These are phyloP conservation scores for Oceanodroma tethys DNA, from an alignment of 2,113 vertebrate genomes.

Conservation along the genomic window DNA sequence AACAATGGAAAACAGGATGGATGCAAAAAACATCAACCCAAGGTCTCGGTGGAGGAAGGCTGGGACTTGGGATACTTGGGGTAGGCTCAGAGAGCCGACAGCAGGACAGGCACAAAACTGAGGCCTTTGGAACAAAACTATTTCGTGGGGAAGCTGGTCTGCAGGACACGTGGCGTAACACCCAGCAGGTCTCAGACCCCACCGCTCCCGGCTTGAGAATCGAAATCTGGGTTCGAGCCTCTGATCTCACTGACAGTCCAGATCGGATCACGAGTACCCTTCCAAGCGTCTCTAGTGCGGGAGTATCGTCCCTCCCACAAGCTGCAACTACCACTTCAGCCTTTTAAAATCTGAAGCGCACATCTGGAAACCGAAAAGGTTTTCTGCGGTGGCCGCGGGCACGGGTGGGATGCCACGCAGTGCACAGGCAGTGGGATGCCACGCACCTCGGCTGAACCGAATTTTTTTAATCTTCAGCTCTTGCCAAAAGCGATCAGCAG, in stretches of 20 bases:
- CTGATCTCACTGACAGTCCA: not conserved
- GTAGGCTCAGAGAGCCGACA: not conserved
- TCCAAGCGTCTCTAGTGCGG: not conserved
- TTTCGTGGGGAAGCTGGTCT: not conserved
- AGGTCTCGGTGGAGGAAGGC: not conserved
- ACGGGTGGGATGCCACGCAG: not conserved
- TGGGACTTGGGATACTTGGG: not conserved
- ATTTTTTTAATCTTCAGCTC: not conserved
- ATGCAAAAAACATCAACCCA: not conserved
- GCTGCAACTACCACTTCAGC: not conserved
- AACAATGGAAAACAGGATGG: not conserved
- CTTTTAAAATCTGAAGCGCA: not conserved
- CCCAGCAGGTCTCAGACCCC: not conserved
- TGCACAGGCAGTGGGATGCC: too few species aligned
- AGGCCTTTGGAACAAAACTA: not conserved
- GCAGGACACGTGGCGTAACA: accelerated
- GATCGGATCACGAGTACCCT: not conserved
- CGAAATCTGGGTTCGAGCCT: not conserved
- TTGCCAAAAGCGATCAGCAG: not conserved
- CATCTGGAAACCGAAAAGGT: not conserved
- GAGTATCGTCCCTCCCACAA: not conserved
- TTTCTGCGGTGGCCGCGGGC: not conserved
- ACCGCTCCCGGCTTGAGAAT: not conserved
- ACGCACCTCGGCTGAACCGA: accelerated
- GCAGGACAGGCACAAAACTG: not conserved